Percentiles rank a stretch among this genome's conserved stretches.
These are phyloP conservation scores for Teleiodes luculella DNA, from an alignment of 2,888 invertebrate species.

Conservation along the genomic window DNA sequence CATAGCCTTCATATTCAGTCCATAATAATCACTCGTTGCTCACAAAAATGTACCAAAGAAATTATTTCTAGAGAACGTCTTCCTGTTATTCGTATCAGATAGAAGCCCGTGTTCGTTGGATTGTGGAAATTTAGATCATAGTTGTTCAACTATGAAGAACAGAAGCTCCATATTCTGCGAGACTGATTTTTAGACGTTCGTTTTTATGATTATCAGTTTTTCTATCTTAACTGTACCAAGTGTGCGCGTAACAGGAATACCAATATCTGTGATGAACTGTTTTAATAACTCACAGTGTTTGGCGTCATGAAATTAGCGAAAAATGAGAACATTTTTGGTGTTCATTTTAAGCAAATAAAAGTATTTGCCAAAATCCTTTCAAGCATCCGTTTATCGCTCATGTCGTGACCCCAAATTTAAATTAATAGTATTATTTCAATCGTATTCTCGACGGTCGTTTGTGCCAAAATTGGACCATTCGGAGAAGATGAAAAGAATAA, in stretches of 20 bases:
- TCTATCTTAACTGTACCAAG: background rate
- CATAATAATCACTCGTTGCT: constrained; percentile 63
- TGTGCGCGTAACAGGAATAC: constrained; percentile 8
- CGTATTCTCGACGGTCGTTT: constrained; percentile 46
- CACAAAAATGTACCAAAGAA: constrained; percentile 76
- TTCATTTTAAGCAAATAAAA: no score
- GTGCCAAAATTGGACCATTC: constrained; percentile 74
- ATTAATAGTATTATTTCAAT: constrained; percentile 59
- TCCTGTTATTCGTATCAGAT: constrained; percentile 25
- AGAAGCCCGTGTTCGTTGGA: background rate
- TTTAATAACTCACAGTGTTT: constrained; percentile 4
- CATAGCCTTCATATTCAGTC: constrained; percentile 40
- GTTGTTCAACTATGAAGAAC: background rate
- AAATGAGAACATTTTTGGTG: background rate
- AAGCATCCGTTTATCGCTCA: background rate
- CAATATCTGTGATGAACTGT: constrained; percentile 2
- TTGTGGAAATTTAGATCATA: background rate
- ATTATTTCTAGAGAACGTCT: constrained; percentile 43
- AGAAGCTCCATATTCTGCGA: background rate
- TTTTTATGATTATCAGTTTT: background rate
- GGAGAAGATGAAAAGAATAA: constrained; percentile 23
- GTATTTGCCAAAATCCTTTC: background rate
- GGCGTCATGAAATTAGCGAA: constrained; percentile 11
- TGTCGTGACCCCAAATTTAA: background rate
- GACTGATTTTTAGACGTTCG: background rate